A percentile compares a stretch with the other conserved stretches of the same genome.
Evolutionary conservation across 2,888 invertebrate species (phyloP).

Genomic region (Ectemnius lituratus): DNA sequence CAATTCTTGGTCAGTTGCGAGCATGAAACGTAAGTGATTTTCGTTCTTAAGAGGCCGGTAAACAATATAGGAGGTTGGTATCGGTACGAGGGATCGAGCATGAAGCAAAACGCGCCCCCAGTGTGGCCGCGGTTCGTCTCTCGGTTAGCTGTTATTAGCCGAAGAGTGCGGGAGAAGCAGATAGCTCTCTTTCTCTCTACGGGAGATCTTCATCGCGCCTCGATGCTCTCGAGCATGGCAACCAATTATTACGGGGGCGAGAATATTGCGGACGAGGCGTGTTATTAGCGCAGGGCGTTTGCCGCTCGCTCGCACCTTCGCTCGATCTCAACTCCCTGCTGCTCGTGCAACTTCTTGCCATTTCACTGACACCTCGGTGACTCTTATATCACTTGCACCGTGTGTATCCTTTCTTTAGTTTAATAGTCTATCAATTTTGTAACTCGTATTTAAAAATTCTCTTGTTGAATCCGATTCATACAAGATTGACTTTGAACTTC

Average conservation of each 20-base stretch:
- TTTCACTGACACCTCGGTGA: conserved; percentile 5
- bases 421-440: too few species aligned
- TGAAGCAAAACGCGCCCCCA: conserved; percentile 26
- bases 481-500: too few species aligned
- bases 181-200: conserved; percentile 1
- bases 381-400: background rate
- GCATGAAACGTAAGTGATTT: too few species aligned
- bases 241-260: conserved; percentile 66
- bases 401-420: too few species aligned
- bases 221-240: conserved; percentile 51
- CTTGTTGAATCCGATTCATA: too few species aligned
- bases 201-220: conserved; percentile 59
- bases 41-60: conserved; percentile 1
- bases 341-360: conserved; percentile 48
- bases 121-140: conserved; percentile 41
- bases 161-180: conserved; percentile 38
- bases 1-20: too few species aligned
- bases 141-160: conserved; percentile 50
- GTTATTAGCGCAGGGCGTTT: conserved; percentile 58
- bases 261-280: conserved; percentile 55
- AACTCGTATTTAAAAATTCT: too few species aligned
- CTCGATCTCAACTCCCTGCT: conserved; percentile 43
- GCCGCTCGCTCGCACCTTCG: conserved; percentile 46
- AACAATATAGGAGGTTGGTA: background rate
- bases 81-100: conserved; percentile 13